These are phyloP conservation scores for Dinothrombium tinctorium DNA, from an alignment of 1,140 invertebrate genomes.

Conservation along the genomic window DNA sequence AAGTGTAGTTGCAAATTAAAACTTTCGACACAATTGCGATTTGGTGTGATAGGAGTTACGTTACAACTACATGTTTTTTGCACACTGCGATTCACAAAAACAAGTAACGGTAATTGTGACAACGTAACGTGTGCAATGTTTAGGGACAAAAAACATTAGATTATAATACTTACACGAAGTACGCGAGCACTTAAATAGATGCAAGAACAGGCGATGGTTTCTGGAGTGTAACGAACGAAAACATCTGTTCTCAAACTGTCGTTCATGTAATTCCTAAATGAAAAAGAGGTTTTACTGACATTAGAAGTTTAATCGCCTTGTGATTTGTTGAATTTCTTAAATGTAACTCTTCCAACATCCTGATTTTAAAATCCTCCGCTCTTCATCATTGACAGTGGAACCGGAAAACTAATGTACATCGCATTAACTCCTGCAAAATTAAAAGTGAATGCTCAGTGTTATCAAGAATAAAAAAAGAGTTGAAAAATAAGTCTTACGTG, in stretches of 20 bases:
- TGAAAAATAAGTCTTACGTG: no score
- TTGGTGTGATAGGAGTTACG: conserved; percentile 7
- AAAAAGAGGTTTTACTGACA: no score
- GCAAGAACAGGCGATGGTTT: conserved; percentile 94
- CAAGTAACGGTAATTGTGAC: not conserved
- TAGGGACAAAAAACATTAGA: not conserved
- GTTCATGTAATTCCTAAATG: conserved; percentile 86
- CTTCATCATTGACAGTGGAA: no score
- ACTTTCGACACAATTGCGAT: conserved; percentile 1
- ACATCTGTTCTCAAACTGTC: conserved; percentile 89
- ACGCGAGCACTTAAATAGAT: conserved; percentile 80
- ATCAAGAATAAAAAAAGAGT: no score
- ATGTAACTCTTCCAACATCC: no score
- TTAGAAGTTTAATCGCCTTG: no score
- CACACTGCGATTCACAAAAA: not conserved
- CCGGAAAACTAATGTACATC: no score
- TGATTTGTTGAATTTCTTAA: no score
- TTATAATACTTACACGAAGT: conserved; percentile 29
- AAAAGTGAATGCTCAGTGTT: no score
- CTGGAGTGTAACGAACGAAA: conserved; percentile 81
- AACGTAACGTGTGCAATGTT: not conserved
- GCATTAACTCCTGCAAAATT: no score
- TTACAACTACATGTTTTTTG: not conserved
- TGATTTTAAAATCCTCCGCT: no score
- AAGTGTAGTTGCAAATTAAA: conserved; percentile 8